phyloP scores from a whole-genome alignment of 2,888 invertebrate species.

The Pachliopta kotzebuea region DNA sequence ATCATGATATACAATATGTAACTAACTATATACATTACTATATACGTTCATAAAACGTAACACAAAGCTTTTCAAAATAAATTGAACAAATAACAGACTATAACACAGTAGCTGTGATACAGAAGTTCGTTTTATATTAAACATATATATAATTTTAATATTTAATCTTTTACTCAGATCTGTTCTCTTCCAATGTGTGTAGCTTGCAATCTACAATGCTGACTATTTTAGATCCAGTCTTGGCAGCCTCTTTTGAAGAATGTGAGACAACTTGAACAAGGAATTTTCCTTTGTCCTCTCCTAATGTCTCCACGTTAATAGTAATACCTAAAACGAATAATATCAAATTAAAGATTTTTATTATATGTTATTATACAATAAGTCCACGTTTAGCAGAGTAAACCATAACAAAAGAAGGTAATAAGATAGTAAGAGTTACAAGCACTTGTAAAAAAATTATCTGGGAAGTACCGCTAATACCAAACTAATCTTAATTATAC shows the following conservation, averaged over 20 bases:
- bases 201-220: constrained; percentile 81
- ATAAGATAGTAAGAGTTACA: too few species aligned
- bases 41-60: too few species aligned
- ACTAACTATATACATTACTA: too few species aligned
- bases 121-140: too few species aligned
- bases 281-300: constrained; percentile 75
- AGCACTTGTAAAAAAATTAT: too few species aligned
- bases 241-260: constrained; percentile 77
- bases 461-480: too few species aligned
- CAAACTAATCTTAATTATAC: too few species aligned
- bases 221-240: constrained; percentile 81
- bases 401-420: too few species aligned
- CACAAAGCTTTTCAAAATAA: background rate
- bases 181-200: constrained; percentile 84
- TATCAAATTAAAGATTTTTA: constrained; percentile 5
- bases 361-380: background rate
- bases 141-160: background rate
- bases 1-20: too few species aligned
- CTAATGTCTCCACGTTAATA: constrained; percentile 67
- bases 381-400: too few species aligned
- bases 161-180: constrained; percentile 72
- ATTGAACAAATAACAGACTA: background rate
- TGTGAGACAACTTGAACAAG: constrained; percentile 82
- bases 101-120: too few species aligned
- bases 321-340: constrained; percentile 53